Evolutionary conservation across 2,797 vertebrate species (phyloP).

Genomic region (Hapalemur alaotrensis): DNA sequence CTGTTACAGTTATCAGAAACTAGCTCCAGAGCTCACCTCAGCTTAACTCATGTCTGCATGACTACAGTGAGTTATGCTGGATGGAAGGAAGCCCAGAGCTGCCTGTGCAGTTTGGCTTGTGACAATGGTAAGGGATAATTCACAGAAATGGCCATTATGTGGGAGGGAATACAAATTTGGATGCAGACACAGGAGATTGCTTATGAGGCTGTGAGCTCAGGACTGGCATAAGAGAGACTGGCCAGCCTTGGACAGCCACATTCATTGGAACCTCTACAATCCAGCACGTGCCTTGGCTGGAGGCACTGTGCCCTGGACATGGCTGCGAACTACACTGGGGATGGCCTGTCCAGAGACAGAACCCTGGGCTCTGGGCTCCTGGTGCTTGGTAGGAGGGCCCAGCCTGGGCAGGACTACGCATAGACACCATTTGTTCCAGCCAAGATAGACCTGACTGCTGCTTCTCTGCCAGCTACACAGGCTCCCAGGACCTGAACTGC

Average conservation of each 20-base stretch:
- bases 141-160: fast-evolving
- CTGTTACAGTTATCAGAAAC: background rate
- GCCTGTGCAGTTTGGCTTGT: background rate
- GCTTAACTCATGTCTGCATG: background rate
- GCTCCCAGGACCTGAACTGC: no score
- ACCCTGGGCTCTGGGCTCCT: background rate
- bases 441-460: background rate
- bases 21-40: background rate
- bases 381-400: background rate
- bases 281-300: background rate
- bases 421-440: no score
- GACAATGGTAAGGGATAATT: background rate
- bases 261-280: fast-evolving
- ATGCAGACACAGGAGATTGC: background rate
- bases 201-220: fast-evolving
- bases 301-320: background rate
- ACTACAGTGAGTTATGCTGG: background rate
- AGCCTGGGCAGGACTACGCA: fast-evolving
- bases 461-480: background rate
- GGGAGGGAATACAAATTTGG: background rate
- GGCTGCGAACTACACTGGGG: fast-evolving
- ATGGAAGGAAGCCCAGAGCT: background rate
- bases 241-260: background rate
- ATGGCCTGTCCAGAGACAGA: background rate
- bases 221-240: fast-evolving